Evolutionary conservation across 1,140 invertebrate species (phyloP).

Genomic region (Heliconius congener): DNA sequence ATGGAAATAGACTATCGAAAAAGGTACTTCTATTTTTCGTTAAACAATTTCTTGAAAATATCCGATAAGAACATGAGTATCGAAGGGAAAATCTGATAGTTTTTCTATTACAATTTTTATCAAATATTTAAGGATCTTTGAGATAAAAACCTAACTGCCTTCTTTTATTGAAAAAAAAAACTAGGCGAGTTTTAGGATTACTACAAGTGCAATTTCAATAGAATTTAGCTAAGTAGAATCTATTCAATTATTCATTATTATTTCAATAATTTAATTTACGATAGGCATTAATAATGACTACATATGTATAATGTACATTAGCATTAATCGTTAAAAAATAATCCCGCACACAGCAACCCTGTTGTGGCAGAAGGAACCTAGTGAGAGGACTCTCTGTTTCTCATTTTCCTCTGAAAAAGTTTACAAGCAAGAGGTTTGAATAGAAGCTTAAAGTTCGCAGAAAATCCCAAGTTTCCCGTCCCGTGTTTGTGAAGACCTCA

Average conservation of each 20-base stretch:
- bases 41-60: slow-evolving; percentile 21
- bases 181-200: neutral
- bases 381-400: no score
- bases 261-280: no score
- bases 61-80: slow-evolving; percentile 16
- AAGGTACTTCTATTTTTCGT: slow-evolving; percentile 3
- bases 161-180: neutral
- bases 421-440: slow-evolving; percentile 14
- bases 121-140: slow-evolving; percentile 18
- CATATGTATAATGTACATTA: no score
- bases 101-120: slow-evolving; percentile 23
- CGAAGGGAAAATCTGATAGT: slow-evolving; percentile 25
- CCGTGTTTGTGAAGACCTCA: slow-evolving; percentile 30
- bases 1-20: slow-evolving; percentile 27
- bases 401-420: neutral
- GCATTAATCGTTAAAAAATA: no score
- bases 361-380: no score
- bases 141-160: slow-evolving; percentile 1
- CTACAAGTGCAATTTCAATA: neutral
- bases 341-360: no score
- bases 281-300: no score
- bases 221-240: neutral
- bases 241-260: no score
- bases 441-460: slow-evolving; percentile 19
- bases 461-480: slow-evolving; percentile 29